phyloP scores from a whole-genome alignment of 1,140 invertebrate genomes.

The Bombus superbus region DNA sequence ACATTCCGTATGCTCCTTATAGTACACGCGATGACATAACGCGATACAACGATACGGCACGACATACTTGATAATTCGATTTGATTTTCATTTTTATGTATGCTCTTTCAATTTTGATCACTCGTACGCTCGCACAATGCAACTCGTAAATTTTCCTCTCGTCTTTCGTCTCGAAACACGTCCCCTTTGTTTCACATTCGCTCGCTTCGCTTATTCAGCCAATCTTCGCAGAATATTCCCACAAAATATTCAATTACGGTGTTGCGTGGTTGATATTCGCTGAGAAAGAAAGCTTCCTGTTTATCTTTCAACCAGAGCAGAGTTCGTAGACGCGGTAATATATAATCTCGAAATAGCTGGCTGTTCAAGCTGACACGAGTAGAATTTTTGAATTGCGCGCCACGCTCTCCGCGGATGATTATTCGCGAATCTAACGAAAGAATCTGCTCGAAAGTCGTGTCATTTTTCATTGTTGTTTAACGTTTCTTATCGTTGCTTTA shows the following conservation, averaged over 20 bases:
- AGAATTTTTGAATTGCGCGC: neutral
- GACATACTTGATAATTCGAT: neutral
- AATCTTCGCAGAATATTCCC: neutral
- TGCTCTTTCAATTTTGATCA: neutral
- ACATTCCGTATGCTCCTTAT: neutral
- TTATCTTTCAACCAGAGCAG: neutral
- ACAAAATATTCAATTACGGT: neutral
- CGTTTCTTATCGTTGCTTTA: no score
- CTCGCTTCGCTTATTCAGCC: neutral
- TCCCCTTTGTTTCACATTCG: neutral
- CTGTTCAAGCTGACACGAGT: neutral
- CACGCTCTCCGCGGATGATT: no score
- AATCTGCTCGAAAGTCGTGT: no score
- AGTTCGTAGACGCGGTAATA: neutral
- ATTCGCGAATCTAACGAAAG: no score
- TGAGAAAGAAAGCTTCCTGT: neutral
- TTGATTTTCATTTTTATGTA: neutral
- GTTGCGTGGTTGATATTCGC: neutral
- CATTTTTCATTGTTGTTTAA: no score
- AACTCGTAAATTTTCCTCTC: neutral
- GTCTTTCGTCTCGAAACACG: neutral
- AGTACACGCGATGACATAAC: neutral
- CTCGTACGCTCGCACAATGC: accelerated
- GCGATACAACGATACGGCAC: neutral
- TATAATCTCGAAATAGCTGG: neutral